A percentile compares a stretch with the other conserved stretches of the same genome.
phyloP scores from a whole-genome alignment of 2,113 vertebrate species.

The Helogale parvula region DNA sequence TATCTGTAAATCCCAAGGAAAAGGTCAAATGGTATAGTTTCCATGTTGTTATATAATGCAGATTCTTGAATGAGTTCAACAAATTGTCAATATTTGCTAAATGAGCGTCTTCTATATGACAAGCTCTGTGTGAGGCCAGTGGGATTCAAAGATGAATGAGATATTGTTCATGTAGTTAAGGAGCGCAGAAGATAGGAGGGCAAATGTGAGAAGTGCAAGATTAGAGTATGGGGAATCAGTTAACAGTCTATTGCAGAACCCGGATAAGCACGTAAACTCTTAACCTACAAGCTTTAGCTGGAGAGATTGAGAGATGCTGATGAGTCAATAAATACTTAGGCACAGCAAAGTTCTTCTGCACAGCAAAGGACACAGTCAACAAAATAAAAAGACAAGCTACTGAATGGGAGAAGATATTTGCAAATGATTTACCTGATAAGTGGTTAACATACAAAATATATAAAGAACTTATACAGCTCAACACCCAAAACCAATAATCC shows the following conservation, averaged over 20 bases:
- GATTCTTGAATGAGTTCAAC: neutral
- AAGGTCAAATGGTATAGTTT: neutral
- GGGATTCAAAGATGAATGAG: neutral
- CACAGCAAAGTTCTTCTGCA: neutral
- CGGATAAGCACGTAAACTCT: neutral
- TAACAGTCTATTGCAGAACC: neutral
- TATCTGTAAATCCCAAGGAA: neutral
- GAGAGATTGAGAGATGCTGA: neutral
- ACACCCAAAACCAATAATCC: neutral
- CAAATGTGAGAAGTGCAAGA: neutral
- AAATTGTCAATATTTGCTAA: neutral
- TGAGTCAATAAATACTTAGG: neutral
- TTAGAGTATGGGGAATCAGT: neutral
- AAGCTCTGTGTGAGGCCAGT: neutral
- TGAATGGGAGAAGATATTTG: neutral
- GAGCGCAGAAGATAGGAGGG: neutral
- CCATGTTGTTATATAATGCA: neutral
- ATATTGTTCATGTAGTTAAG: neutral
- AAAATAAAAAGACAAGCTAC: neutral
- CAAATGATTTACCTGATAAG: neutral
- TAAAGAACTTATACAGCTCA: neutral
- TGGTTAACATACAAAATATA: neutral
- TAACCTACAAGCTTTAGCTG: neutral
- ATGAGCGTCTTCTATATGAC: neutral
- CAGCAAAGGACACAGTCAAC: neutral